A percentile compares a stretch with the other conserved stretches of the same genome.
Conservation (phyloP, 2,797 vertebrate species). For the Remorina albescens region DNA sequence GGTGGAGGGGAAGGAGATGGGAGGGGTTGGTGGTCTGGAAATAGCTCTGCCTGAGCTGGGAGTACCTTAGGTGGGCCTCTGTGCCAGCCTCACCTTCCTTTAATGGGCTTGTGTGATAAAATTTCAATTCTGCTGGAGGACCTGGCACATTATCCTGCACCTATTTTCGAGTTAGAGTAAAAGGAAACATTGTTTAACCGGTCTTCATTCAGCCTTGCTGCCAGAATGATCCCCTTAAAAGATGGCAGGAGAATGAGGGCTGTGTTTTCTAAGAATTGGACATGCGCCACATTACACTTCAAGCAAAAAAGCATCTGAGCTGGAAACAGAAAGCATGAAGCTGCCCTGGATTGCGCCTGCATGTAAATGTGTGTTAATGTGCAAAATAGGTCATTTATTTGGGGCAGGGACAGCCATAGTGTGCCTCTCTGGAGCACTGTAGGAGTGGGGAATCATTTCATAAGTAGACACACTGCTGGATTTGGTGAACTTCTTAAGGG, state of each 20-base stretch:
- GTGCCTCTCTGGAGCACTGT: conserved; percentile 73
- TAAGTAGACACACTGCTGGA: conserved; percentile 73
- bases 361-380: conserved; percentile 82
- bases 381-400: conserved; percentile 87
- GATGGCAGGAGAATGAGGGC: conserved; percentile 31
- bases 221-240: conserved; percentile 48
- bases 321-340: conserved; percentile 59
- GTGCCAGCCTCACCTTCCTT: conserved; percentile 62
- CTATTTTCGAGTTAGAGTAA: conserved; percentile 35
- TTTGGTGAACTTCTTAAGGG: conserved; percentile 59
- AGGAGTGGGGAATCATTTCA: conserved; percentile 76
- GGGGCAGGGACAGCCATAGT: conserved; percentile 76
- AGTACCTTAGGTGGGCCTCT: conserved; percentile 74
- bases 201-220: conserved; percentile 24
- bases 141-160: conserved; percentile 28
- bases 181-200: conserved; percentile 41
- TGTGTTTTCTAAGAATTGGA: conserved; percentile 72
- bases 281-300: conserved; percentile 45
- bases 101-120: conserved; percentile 49
- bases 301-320: conserved; percentile 43
- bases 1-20: conserved; percentile 65
- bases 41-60: conserved; percentile 70
- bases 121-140: conserved; percentile 41
- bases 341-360: conserved; percentile 70
- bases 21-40: conserved; percentile 73